Conservation (phyloP, 1,140 invertebrate species). For the Pseudomyrmex pallidus region DNA sequence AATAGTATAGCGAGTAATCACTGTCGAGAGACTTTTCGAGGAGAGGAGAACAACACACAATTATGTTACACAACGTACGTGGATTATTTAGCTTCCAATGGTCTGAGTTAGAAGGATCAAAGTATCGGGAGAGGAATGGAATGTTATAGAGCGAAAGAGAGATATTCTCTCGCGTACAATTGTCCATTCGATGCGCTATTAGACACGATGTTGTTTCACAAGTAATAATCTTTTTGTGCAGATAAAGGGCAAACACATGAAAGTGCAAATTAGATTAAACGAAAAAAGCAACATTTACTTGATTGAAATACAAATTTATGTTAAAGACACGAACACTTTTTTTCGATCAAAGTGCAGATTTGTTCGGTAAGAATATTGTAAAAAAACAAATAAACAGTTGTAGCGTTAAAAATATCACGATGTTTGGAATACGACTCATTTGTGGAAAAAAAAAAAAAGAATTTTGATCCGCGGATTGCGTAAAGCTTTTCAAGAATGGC, state of each 20-base stretch:
- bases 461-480: constrained; percentile 20
- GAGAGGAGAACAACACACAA: constrained; percentile 15
- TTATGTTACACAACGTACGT: constrained; percentile 46
- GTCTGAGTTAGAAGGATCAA: not conserved
- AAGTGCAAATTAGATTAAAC: not conserved
- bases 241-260: constrained; percentile 22
- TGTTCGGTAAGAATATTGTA: not conserved
- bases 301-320: not conserved
- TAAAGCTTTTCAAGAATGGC: constrained; percentile 16
- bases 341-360: not conserved
- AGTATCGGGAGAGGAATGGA: not conserved
- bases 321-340: not conserved
- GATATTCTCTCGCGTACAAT: constrained; percentile 11
- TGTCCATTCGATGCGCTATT: constrained; percentile 30
- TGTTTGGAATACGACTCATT: not conserved
- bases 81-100: constrained; percentile 39
- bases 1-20: constrained; percentile 3
- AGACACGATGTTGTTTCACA: constrained; percentile 16
- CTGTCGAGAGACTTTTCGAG: not conserved
- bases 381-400: not conserved
- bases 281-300: too few species aligned
- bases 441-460: constrained; percentile 8
- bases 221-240: not conserved
- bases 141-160: constrained; percentile 5
- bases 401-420: constrained; percentile 16